Percentiles rank a stretch among this genome's conserved stretches.
Evolutionary conservation across 2,113 vertebrate species (phyloP).

Genomic region (Scomber scombrus): DNA sequence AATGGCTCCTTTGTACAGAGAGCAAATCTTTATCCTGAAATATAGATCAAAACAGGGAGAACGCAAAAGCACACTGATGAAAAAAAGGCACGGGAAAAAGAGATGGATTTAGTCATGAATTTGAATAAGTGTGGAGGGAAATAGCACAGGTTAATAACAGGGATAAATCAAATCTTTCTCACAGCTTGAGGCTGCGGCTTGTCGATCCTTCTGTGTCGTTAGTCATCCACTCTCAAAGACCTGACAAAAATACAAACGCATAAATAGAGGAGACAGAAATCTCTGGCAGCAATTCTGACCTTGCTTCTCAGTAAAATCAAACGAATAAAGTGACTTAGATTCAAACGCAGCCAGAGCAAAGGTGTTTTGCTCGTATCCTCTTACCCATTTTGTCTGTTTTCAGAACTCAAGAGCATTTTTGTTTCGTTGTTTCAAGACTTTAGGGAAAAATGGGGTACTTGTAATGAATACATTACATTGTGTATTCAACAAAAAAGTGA

Average conservation of each 20-base stretch:
- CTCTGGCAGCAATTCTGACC: slow-evolving; percentile 66
- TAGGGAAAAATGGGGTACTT: slow-evolving; percentile 11
- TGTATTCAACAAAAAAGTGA: slow-evolving; percentile 10
- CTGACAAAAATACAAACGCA: slow-evolving; percentile 74
- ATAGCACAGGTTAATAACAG: slow-evolving; percentile 77
- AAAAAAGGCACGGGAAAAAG: slow-evolving; percentile 35
- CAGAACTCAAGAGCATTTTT: slow-evolving; percentile 29
- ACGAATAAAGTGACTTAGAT: slow-evolving; percentile 48
- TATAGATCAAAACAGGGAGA: slow-evolving; percentile 64
- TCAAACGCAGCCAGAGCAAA: slow-evolving; percentile 52
- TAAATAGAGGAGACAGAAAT: slow-evolving; percentile 65
- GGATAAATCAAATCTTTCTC: slow-evolving; percentile 76
- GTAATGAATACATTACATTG: slow-evolving; percentile 25
- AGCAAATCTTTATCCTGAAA: slow-evolving; percentile 66
- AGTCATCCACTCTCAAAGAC: slow-evolving; percentile 73
- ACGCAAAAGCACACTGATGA: slow-evolving; percentile 35
- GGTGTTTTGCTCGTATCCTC: not conserved
- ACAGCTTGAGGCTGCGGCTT: slow-evolving; percentile 67
- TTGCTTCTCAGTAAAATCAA: slow-evolving; percentile 62
- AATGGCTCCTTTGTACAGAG: slow-evolving; percentile 65
- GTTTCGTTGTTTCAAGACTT: slow-evolving; percentile 31
- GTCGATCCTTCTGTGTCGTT: slow-evolving; percentile 70
- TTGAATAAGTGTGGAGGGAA: slow-evolving; percentile 69
- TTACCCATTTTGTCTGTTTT: slow-evolving; percentile 25
- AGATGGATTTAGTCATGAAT: slow-evolving; percentile 71